Conservation (phyloP, 2,888 invertebrate species). For the Arctia plantaginis region DNA sequence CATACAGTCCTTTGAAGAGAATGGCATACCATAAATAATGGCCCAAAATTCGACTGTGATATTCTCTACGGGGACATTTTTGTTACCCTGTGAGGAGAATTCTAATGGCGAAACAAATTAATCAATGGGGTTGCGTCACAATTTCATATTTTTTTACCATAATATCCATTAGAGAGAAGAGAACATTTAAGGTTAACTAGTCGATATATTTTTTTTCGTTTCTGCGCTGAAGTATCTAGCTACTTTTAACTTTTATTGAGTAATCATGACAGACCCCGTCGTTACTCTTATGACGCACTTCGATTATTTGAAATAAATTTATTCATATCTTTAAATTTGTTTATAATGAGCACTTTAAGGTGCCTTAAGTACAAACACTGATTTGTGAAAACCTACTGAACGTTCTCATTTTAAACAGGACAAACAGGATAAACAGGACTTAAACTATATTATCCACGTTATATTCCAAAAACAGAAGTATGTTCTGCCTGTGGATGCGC, state of each 20-base stretch:
- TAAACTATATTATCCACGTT: background rate
- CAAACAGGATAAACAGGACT: background rate
- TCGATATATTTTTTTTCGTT: background rate
- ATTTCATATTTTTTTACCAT: constrained; percentile 67
- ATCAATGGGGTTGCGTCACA: constrained; percentile 77
- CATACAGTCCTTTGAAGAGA: constrained; percentile 83
- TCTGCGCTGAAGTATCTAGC: background rate
- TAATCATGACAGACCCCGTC: too few relatives aligned
- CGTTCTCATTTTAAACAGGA: too few relatives aligned
- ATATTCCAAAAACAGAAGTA: background rate
- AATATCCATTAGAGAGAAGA: constrained; percentile 53
- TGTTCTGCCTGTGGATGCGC: constrained; percentile 11
- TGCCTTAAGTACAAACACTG: too few relatives aligned
- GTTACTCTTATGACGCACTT: too few relatives aligned
- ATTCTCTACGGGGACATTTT: constrained; percentile 74
- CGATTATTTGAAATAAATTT: too few relatives aligned
- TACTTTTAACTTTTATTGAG: background rate
- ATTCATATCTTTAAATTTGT: too few relatives aligned
- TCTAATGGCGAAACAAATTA: constrained; percentile 82
- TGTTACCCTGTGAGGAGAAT: constrained; percentile 73
- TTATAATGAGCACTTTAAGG: too few relatives aligned
- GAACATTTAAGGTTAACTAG: background rate
- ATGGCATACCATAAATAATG: constrained; percentile 84
- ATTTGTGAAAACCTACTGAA: too few relatives aligned
- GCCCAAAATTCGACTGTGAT: constrained; percentile 75